phyloP scores from a whole-genome alignment of 2,888 invertebrate genomes.

The Dolichopus griseipennis region DNA sequence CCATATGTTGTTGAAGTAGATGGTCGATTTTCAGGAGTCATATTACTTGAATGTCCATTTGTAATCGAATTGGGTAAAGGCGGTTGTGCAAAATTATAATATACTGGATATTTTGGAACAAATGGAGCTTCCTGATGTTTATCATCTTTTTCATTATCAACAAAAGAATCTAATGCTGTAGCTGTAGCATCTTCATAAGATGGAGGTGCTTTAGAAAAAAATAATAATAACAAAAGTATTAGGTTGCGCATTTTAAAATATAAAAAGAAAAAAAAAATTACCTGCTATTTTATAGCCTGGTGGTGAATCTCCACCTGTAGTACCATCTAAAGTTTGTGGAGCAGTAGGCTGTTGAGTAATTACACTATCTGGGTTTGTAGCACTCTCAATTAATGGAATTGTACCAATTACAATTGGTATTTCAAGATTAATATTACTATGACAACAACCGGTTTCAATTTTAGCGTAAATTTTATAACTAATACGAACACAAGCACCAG shows the following conservation, averaged over 20 bases:
- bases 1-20: not conserved
- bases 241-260: too few species aligned
- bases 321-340: not conserved
- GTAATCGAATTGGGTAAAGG: not conserved
- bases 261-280: not conserved
- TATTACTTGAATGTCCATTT: not conserved
- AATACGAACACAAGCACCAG: constrained; percentile 34
- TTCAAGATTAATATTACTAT: constrained; percentile 33
- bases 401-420: constrained; percentile 35
- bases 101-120: constrained; percentile 18
- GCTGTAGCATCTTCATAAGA: constrained; percentile 18
- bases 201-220: constrained; percentile 18
- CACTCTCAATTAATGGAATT: constrained; percentile 25
- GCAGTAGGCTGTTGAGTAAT: constrained; percentile 14
- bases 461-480: constrained; percentile 34
- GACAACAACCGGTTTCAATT: constrained; percentile 33
- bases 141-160: constrained; percentile 16
- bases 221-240: too few species aligned
- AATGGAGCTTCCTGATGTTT: constrained; percentile 15
- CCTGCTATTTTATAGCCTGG: not conserved
- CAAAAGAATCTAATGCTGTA: constrained; percentile 10
- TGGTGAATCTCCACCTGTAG: not conserved
- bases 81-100: constrained; percentile 13
- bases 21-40: not conserved
- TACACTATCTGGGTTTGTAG: constrained; percentile 8